Evolutionary conservation across 2,888 invertebrate genomes (phyloP).

Genomic region (Polietes domitor): DNA sequence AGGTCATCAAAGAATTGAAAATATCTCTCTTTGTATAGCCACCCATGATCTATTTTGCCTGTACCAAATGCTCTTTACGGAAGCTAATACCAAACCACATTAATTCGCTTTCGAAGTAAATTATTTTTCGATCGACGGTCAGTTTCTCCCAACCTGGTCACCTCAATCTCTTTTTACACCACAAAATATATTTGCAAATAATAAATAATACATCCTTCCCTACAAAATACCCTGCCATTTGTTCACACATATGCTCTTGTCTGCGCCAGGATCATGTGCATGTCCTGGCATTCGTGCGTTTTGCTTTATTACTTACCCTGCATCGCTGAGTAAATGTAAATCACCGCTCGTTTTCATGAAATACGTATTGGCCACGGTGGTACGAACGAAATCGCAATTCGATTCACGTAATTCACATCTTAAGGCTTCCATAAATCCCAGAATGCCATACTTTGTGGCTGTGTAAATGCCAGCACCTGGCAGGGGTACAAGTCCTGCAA

Average conservation of each 20-base stretch:
- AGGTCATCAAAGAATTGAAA: too few relatives aligned
- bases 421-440: constrained; percentile 80
- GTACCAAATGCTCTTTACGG: too few relatives aligned
- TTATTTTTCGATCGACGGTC: too few relatives aligned
- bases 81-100: too few relatives aligned
- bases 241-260: background rate
- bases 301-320: constrained; percentile 73
- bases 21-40: too few relatives aligned
- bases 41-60: too few relatives aligned
- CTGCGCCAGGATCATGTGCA: background rate
- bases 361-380: constrained; percentile 80
- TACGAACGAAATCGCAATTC: constrained; percentile 78
- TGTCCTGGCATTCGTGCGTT: background rate
- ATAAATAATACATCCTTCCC: background rate
- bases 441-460: constrained; percentile 81
- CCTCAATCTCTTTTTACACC: background rate
- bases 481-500: constrained; percentile 75
- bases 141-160: background rate
- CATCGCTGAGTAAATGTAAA: constrained; percentile 77
- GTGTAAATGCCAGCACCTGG: constrained; percentile 80
- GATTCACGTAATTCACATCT: constrained; percentile 79
- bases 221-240: too few relatives aligned
- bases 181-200: background rate
- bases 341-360: constrained; percentile 80
- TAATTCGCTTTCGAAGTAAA: too few relatives aligned